These are phyloP conservation scores for Cephus pygmeus DNA, from an alignment of 2,888 invertebrate species.

Conservation along the genomic window DNA sequence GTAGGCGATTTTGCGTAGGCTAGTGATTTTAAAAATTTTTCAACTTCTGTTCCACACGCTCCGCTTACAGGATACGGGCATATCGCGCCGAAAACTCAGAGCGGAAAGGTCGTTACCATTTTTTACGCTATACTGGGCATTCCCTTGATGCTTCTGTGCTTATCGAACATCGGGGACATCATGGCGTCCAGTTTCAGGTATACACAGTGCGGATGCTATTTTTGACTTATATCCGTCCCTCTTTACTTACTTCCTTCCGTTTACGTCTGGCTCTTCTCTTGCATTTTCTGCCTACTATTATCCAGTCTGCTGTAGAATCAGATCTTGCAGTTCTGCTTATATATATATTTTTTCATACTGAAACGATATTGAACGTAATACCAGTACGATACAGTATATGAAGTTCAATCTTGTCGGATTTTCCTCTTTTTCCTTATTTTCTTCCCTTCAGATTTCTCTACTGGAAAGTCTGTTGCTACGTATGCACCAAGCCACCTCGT, in stretches of 20 bases:
- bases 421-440: background rate
- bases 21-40: background rate
- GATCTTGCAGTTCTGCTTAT: no score
- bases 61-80: constrained; percentile 86
- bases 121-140: constrained; percentile 96
- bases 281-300: no score
- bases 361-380: no score
- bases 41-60: constrained; percentile 13
- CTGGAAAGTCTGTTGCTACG: constrained; percentile 92
- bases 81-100: constrained; percentile 92
- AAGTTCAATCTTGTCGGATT: constrained; percentile 13
- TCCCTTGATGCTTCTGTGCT: constrained; percentile 92
- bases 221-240: no score
- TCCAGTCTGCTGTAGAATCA: no score
- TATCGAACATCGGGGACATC: constrained; percentile 93
- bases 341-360: no score
- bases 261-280: no score
- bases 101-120: constrained; percentile 94
- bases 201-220: no score
- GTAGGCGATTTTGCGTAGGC: constrained; percentile 4
- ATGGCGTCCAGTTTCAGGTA: constrained; percentile 92
- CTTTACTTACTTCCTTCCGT: no score
- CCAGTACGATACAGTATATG: no score
- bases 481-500: constrained; percentile 84
- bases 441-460: constrained; percentile 78